Evolutionary conservation across 2,888 invertebrate species (phyloP), one percentile per base, ranked within the genome.

Genomic region (Crepidodera aurea): DNA sequence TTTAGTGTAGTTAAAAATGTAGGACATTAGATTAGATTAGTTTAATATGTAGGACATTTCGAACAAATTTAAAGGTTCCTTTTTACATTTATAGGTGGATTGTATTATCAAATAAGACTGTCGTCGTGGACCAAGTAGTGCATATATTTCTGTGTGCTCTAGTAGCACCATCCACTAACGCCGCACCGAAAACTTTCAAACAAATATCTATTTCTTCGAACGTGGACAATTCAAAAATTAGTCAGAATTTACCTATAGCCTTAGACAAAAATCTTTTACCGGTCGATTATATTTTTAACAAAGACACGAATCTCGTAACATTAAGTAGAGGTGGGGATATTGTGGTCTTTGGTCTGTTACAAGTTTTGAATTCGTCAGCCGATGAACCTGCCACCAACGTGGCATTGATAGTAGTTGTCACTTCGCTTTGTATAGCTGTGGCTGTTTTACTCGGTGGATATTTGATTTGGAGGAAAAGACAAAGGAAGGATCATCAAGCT

Each of bases 21-120:
- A n/a, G n/a, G n/a, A n/a, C n/a, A n/a, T n/a, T n/a, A n/a, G n/a
- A n/a, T n/a, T n/a, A n/a, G n/a, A n/a, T n/a, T n/a, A n/a, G n/a
- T n/a, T n/a, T n/a, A n/a, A n/a, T n/a, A n/a, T n/a, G n/a, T n/a
- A n/a, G n/a, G n/a, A n/a, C n/a, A n/a, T n/a, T n/a, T n/a, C n/a
- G n/a, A n/a, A n/a, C n/a, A n/a, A n/a, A n/a, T n/a, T n/a, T n/a
- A n/a, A n/a, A n/a, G n/a, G n/a, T n/a, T n/a, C n/a, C n/a, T n/a
- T n/a, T n/a, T n/a, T n/a, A n/a, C n/a, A n/a, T n/a, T 48, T 22
- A 10, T 7, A 62, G 62, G 34, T 62, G 62, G 62, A 25, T 62
- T 18, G 27, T 34, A 16, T 3, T 62, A 13, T 32, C 18, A 1
- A 62, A 58, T 37, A 58, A 51, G 40, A 57, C 62, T 5, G 50